A percentile compares a stretch with the other conserved stretches of the same genome.
Evolutionary conservation across 2,797 vertebrate species (phyloP).

Genomic region (Macropus fuliginosus): DNA sequence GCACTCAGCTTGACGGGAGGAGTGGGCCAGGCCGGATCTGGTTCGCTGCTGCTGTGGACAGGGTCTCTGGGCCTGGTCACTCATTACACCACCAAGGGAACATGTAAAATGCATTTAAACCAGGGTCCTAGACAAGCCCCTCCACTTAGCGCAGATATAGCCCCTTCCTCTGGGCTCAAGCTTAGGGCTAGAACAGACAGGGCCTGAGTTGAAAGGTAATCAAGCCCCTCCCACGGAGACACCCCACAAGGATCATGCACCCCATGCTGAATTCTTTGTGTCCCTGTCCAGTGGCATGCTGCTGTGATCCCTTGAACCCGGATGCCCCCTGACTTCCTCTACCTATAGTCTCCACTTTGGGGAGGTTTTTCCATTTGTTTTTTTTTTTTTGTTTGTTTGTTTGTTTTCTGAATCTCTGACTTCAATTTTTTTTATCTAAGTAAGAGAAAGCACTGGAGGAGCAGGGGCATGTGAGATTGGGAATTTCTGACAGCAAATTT

Average conservation of each 20-base stretch:
- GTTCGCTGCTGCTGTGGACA: slow-evolving; percentile 22
- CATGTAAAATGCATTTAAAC: slow-evolving; percentile 89
- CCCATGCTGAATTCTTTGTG: neutral
- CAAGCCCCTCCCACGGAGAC: neutral
- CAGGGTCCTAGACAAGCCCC: neutral
- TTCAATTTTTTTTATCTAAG: neutral
- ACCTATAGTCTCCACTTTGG: neutral
- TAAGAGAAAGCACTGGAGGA: neutral
- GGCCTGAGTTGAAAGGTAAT: neutral
- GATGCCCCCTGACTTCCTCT: neutral
- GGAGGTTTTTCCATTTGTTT: neutral
- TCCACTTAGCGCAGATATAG: neutral
- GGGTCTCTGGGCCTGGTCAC: slow-evolving; percentile 58
- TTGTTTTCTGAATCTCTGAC: neutral
- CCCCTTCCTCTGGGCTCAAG: neutral
- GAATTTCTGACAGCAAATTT: neutral
- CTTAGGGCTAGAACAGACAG: neutral
- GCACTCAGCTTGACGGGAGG: slow-evolving; percentile 52
- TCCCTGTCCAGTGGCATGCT: neutral
- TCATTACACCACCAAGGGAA: slow-evolving; percentile 95
- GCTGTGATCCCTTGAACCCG: neutral
- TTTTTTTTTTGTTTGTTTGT: neutral
- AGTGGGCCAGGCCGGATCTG: neutral
- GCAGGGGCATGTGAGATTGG: neutral
- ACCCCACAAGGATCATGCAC: neutral